Conservation (phyloP, 2,888 invertebrate genomes). For the Drosophila nigricruria region DNA sequence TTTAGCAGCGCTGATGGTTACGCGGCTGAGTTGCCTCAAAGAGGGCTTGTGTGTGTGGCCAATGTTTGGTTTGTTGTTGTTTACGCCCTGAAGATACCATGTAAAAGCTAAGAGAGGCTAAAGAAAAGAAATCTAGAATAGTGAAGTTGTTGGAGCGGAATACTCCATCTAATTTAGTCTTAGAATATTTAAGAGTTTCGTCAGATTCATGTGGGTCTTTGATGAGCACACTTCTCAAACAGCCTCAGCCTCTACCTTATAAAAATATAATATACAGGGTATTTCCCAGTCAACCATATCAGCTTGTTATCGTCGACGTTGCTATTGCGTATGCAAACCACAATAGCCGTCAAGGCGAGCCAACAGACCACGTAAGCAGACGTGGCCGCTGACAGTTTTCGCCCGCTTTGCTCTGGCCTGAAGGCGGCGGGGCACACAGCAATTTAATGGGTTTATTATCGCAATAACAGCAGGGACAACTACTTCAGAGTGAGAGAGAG, state of each 20-base stretch:
- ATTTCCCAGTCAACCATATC: not conserved
- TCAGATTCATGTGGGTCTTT: too few species aligned
- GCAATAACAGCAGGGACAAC: constrained; percentile 42
- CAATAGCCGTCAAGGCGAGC: constrained; percentile 48
- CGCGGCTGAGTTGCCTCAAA: constrained; percentile 2
- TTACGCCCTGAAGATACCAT: not conserved
- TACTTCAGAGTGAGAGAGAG: constrained; percentile 12
- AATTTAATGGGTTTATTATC: constrained; percentile 81
- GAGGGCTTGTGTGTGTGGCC: not conserved
- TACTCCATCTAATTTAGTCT: too few species aligned
- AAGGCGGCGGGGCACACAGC: constrained; percentile 30
- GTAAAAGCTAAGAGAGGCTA: too few species aligned
- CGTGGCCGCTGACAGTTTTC: constrained; percentile 61
- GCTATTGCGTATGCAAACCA: constrained; percentile 60
- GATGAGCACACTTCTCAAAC: too few species aligned
- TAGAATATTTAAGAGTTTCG: too few species aligned
- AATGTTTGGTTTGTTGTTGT: constrained; percentile 13
- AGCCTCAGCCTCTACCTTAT: too few species aligned
- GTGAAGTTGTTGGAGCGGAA: too few species aligned
- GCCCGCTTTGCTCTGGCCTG: constrained; percentile 9
- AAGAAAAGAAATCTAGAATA: too few species aligned
- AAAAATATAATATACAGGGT: not conserved
- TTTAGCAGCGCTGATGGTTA: constrained; percentile 36
- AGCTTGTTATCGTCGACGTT: not conserved
- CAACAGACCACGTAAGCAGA: constrained; percentile 47